Evolutionary conservation across 1,140 invertebrate genomes (phyloP), one percentile per base, ranked within the genome.

Genomic region (Lasaia peninsularis): DNA sequence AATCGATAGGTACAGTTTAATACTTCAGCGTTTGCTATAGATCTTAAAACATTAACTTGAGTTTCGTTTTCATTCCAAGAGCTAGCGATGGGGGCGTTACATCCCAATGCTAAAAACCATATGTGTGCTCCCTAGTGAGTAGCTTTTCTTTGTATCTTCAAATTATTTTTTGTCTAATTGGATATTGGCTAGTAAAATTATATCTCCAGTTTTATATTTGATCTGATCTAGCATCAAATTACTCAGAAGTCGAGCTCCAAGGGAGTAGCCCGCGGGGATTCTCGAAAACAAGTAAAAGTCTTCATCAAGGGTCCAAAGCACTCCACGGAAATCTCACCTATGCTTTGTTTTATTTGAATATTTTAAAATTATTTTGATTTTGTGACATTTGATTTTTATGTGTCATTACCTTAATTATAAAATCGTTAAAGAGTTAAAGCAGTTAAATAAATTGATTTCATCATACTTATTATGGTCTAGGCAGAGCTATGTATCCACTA

Each of bases 261-360:
- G 44, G 24, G 44, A 32, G 37, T 32, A 20, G 16, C 16, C 54
- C 37, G 28, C 54, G 37, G 54, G 37, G 54, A 32, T 56, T 28
- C 54, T 48, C 28, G 1, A 32, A 48, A 48, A 33, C 28, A 48
- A 56, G 40, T 35, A 34, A 32, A 56, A 49, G 37, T 56, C 54
- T 56, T 56, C 28, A 56, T 32, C 28, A 48, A 21, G 21, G 28
- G 14, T 48, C 16, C 24, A 16, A 18, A 16, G 28, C 53, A 16
- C 28, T 40, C 21, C 21, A 55, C 4, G 20, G 12, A 44, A 28
- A n/a, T 55, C 10, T 16, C 16, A 44, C 35, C 35, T 18, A 18
- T 44, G 12, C 9, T 28, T 55, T 55, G 34, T 44, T 40, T 40
- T 40, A 40, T 40, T 40, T 40, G 7, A 16, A 40, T 40, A 9